A percentile compares a stretch with the other conserved stretches of the same genome.
Evolutionary conservation across 2,113 vertebrate genomes (phyloP).

Genomic region (Chelonoidis abingdonii): DNA sequence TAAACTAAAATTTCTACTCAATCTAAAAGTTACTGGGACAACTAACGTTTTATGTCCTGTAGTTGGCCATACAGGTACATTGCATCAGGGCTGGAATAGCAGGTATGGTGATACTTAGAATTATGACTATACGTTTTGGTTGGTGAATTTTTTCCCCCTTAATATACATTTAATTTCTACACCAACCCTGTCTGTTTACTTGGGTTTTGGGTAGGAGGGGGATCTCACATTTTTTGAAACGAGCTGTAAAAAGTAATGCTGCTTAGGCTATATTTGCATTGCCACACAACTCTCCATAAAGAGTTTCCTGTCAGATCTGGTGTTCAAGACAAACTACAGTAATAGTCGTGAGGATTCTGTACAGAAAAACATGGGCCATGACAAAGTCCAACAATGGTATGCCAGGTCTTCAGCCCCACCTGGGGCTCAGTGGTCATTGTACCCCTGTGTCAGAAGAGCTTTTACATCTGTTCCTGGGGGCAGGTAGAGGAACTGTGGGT

Average conservation of each 20-base stretch:
- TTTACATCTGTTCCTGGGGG: neutral
- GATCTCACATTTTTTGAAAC: neutral
- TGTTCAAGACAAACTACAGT: neutral
- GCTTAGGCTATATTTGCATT: neutral
- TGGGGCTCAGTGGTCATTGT: neutral
- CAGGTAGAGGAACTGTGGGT: neutral
- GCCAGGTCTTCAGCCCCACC: neutral
- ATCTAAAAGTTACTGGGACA: neutral
- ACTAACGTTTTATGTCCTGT: neutral
- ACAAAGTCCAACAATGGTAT: neutral
- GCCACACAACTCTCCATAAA: neutral
- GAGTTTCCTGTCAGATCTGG: neutral
- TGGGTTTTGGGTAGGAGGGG: neutral
- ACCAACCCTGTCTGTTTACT: neutral
- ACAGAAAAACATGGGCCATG: neutral
- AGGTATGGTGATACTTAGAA: neutral
- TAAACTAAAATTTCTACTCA: neutral
- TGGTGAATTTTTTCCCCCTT: neutral
- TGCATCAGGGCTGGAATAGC: neutral
- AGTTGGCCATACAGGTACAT: neutral
- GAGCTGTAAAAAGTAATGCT: neutral
- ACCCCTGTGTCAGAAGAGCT: neutral
- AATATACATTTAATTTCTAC: neutral
- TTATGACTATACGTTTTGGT: neutral
- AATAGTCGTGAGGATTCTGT: neutral